Percentiles rank a stretch among this genome's conserved stretches.
Evolutionary conservation across 2,797 vertebrate genomes (phyloP).

Genomic region (Intellagama lesueurii): DNA sequence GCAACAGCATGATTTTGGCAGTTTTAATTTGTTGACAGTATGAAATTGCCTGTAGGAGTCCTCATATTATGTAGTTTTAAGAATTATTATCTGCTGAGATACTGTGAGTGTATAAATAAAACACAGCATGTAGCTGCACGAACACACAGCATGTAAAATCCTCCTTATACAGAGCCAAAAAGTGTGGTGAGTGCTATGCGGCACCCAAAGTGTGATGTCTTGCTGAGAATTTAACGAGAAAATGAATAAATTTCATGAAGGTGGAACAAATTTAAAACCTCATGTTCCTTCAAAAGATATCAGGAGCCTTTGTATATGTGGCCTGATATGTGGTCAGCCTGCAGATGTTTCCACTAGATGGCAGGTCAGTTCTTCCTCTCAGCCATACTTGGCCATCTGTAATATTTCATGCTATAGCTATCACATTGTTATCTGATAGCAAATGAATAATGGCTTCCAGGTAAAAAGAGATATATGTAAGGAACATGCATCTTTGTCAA

Average conservation of each 20-base stretch:
- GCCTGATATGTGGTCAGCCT: background rate
- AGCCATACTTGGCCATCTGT: accelerated
- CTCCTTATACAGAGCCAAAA: background rate
- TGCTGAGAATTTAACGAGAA: background rate
- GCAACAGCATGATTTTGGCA: background rate
- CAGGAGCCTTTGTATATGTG: background rate
- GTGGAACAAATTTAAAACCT: too few species aligned
- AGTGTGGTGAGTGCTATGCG: background rate
- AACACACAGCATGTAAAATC: background rate
- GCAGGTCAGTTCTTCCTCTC: slow-evolving; percentile 30
- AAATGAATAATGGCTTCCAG: too few species aligned
- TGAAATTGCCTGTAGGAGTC: background rate
- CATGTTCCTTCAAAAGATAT: background rate
- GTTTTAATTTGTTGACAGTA: background rate
- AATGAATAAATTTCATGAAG: background rate
- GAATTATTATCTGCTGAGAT: background rate
- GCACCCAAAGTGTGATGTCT: background rate
- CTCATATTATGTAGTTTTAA: background rate
- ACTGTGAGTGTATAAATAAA: background rate
- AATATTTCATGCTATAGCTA: accelerated
- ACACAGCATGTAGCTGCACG: background rate
- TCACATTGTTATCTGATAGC: background rate
- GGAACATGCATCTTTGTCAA: background rate
- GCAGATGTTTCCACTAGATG: slow-evolving; percentile 17
- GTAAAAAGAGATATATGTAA: too few species aligned